Percentiles rank a stretch among this genome's conserved stretches.
Evolutionary conservation across 2,797 vertebrate species (phyloP).

Genomic region (Eutrigla gurnardus): DNA sequence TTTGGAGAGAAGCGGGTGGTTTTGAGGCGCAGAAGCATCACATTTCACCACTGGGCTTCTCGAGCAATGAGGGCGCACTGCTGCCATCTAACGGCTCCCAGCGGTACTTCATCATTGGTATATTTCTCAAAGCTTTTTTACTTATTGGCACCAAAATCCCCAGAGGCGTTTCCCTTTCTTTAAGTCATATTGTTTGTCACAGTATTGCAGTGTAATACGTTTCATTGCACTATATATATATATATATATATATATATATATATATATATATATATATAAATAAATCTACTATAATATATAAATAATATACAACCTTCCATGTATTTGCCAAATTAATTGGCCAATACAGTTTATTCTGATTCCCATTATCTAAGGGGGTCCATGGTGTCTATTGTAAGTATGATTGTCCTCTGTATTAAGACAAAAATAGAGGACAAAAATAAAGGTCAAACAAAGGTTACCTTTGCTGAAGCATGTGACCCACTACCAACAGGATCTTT

Average conservation of each 20-base stretch:
- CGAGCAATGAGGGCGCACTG: slow-evolving; percentile 51
- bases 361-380: not conserved
- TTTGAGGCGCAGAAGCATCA: slow-evolving; percentile 78
- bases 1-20: slow-evolving; percentile 62
- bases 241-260: too few relatives aligned
- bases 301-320: not conserved
- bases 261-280: too few relatives aligned
- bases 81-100: slow-evolving; percentile 75
- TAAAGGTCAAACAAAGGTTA: slow-evolving; percentile 29
- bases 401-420: not conserved
- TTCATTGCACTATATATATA: too few relatives aligned
- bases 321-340: not conserved
- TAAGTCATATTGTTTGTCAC: not conserved
- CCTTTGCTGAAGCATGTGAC: not conserved
- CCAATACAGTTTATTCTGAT: not conserved
- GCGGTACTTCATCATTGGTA: not conserved
- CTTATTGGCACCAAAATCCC: not conserved
- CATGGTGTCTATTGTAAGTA: not conserved
- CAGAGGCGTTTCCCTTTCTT: not conserved
- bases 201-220: not conserved
- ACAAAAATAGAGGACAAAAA: not conserved
- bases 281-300: too few relatives aligned
- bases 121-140: not conserved
- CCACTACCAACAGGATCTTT: slow-evolving; percentile 2
- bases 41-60: slow-evolving; percentile 75